Evolutionary conservation across 2,113 vertebrate genomes (phyloP), one percentile per base, ranked within the genome.

Genomic region (Oncorhynchus tshawytscha): DNA sequence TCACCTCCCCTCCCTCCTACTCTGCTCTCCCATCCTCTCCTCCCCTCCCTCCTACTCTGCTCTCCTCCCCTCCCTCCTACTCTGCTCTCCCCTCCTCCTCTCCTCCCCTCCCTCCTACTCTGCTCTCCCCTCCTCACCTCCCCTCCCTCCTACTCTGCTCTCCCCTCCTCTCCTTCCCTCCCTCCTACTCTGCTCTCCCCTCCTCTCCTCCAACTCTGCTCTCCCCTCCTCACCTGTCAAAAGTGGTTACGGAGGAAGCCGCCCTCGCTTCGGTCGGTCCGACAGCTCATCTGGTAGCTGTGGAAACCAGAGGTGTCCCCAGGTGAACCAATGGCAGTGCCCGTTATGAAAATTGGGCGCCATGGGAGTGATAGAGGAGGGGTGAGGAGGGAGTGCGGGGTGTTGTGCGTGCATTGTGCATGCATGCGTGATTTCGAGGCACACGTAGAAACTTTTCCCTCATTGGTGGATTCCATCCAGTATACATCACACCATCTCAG

Each of bases 311-410:
- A 48, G 20, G 34, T 49, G 67, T 87, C 83, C 86, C 77, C 22
- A 20, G 79, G 84, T 88, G 75, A 77, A 80, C 74, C 71, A 39
- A 82, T 1, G 11, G 45, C 3, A 39, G 39, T 71, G 80, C 74
- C 83, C 79, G 71, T 83, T 84, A 87, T 87, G 70, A 88, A 88
- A 87, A 92, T 86, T 71, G 70, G 49, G 71, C 73, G 71, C 76
- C 84, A 71, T 73, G 75, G 73, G 73, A 34, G 22, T 45, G 39
- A 45, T 11, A 45, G 39, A 13, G 27, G 22, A n/a, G 64, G 20
- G 12, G 9, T 66, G 64, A 70, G 71, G 75, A 64, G 64, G 39
- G n/a, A 76, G 70, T 57, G 25, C 22, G 45, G 70, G 72, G 62
- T 49, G 27, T 18, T 34, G 39, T 54, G 72, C 60, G 67, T 64